These are phyloP conservation scores for Sebastes ruberrimus DNA, from an alignment of 2,797 vertebrate species.

Conservation along the genomic window DNA sequence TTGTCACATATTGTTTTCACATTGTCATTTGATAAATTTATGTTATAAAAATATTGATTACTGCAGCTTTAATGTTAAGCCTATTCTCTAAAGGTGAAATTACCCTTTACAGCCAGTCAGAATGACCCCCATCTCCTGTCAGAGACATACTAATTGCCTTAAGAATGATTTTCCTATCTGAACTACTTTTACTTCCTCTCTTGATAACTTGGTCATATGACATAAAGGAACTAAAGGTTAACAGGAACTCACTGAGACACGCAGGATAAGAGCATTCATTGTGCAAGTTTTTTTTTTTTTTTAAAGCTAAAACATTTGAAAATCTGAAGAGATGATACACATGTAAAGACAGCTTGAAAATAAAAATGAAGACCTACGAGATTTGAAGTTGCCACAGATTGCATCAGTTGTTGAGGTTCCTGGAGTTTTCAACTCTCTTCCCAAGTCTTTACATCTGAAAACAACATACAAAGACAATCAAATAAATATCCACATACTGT, in stretches of 20 bases:
- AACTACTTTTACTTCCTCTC: constrained; percentile 9
- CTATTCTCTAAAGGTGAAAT: not conserved
- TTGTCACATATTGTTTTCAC: not conserved
- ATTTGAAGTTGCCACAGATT: constrained; percentile 44
- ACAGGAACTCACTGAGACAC: constrained; percentile 22
- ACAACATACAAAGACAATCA: not conserved
- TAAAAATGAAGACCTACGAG: constrained; percentile 33
- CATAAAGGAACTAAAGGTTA: not conserved
- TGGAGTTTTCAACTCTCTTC: not conserved
- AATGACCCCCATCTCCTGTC: not conserved
- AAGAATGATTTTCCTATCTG: constrained; percentile 7
- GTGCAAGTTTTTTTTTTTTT: not conserved
- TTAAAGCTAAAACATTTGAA: not conserved
- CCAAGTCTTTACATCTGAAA: constrained; percentile 64
- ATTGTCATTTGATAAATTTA: not conserved
- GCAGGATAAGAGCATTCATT: not conserved
- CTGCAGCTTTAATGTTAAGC: not conserved
- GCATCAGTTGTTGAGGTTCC: constrained; percentile 36
- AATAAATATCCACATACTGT: not conserved
- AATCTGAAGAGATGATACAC: not conserved
- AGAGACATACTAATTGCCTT: not conserved
- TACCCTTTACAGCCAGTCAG: not conserved
- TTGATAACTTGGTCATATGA: not conserved
- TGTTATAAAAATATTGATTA: not conserved
- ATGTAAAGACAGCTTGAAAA: not conserved